Evolutionary conservation across 2,113 vertebrate species (phyloP).

Genomic region (Serranochromis macrocephalus): DNA sequence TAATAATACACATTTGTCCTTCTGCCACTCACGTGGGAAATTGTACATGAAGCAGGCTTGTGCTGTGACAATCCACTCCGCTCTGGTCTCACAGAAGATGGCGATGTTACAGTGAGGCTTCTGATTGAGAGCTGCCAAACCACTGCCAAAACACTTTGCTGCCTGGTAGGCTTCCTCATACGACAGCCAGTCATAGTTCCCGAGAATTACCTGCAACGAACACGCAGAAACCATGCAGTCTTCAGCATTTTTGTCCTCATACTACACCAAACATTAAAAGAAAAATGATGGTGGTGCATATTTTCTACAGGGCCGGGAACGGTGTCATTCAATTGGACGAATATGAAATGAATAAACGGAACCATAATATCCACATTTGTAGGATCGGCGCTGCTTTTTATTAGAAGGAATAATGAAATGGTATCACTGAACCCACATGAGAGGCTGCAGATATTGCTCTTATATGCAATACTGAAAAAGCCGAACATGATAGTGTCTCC

Average conservation of each 20-base stretch:
- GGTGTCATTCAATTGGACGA: not conserved
- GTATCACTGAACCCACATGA: not conserved
- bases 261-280: not conserved
- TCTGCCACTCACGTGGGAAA: slow-evolving; percentile 83
- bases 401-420: not conserved
- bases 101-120: slow-evolving; percentile 88
- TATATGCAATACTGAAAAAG: not conserved
- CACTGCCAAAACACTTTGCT: slow-evolving; percentile 84
- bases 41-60: slow-evolving; percentile 98
- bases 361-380: not conserved
- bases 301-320: not conserved
- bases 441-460: not conserved
- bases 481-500: not conserved
- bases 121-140: slow-evolving; percentile 85
- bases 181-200: slow-evolving; percentile 89
- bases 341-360: not conserved
- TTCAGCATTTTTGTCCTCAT: not conserved
- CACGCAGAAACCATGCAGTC: not conserved
- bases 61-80: slow-evolving; percentile 90
- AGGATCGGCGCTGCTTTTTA: not conserved
- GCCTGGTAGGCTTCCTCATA: slow-evolving; percentile 82
- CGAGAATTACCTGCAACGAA: slow-evolving; percentile 84
- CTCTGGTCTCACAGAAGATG: slow-evolving; percentile 95
- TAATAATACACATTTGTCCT: not conserved
- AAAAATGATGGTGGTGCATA: not conserved